Conservation (phyloP, 1,140 invertebrate species). For the Mylabris phalerata region DNA sequence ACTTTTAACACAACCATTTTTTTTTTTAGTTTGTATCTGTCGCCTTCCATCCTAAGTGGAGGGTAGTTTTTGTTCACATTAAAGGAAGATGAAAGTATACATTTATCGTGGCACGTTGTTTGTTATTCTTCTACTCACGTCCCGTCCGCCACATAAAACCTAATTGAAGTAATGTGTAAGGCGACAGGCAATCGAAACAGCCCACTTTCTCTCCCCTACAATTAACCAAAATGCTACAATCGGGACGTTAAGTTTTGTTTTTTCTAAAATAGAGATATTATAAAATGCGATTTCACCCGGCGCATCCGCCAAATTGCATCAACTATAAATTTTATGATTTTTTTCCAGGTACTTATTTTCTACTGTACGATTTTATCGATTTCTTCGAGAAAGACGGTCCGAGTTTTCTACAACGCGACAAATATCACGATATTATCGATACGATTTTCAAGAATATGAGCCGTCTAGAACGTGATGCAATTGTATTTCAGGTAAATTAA, state of each 20-base stretch:
- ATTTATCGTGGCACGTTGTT: background rate
- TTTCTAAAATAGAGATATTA: background rate
- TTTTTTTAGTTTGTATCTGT: no score
- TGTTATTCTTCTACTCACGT: constrained; percentile 14
- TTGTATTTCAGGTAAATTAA: constrained; percentile 75
- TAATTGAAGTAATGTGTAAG: constrained; percentile 15
- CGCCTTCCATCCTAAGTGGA: no score
- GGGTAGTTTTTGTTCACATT: no score
- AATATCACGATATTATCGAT: constrained; percentile 79
- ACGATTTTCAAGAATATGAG: constrained; percentile 82
- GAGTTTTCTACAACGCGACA: constrained; percentile 70
- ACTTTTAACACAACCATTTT: no score
- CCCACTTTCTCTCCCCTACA: no score
- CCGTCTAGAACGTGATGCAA: constrained; percentile 75
- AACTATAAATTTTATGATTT: constrained; percentile 13
- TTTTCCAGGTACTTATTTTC: constrained; percentile 79
- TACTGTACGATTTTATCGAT: constrained; percentile 85
- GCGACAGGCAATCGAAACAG: constrained; percentile 11
- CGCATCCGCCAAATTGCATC: constrained; percentile 3
- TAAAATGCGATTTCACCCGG: background rate
- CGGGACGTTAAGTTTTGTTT: background rate
- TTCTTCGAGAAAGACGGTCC: constrained; percentile 81
- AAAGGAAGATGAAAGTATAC: no score
- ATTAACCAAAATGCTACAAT: background rate
- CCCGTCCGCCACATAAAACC: constrained; percentile 12